Base-by-base conservation (phyloP, 2,888 invertebrate species). In the Cryptocheilus praepositus region DNA sequence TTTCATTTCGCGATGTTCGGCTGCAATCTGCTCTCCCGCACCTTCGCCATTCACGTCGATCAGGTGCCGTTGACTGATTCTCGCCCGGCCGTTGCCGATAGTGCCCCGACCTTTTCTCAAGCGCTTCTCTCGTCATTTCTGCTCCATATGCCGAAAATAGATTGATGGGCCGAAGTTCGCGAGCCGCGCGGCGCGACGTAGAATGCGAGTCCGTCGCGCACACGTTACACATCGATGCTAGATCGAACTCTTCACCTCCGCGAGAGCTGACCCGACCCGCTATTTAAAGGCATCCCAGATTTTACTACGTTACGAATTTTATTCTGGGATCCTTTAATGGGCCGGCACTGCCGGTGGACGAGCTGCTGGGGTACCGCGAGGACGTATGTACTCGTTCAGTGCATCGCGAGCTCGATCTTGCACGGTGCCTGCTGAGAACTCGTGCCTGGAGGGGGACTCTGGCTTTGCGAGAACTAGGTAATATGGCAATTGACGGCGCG, bases 251-350 rank as follows among this genome's bases (percentile, higher is more conserved):
- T 25, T n/a, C 49, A n/a, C 49, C 62, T 11, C 49, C 1, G 3
- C 49, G 49, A 49, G 49, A n/a, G 49, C 49, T 79, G 81, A 77
- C 80, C 80, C 73, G 66, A 67, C 64, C 75, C 67, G 77, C 77
- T 81, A 77, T 81, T 81, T 81, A 75, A 81, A 80, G 72, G 61
- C 70, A 67, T 75, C 71, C 73, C 70, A 72, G 71, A 78, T 77
- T 77, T 73, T 73, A 71, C 73, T 74, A 71, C 64, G 64, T 56
- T 60, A 64, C 70, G 59, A 68, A 73, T 69, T 71, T 71, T 75
- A 79, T 78, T 79, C 69, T 71, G 64, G 70, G 54, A 69, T 22
- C 67, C 51, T 62, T 74, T 76, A 73, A 67, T 65, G 67, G 25
- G 36, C 36, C 36, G 36, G 36, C 25, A 25, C 7, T 11, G 8